phyloP scores from a whole-genome alignment of 2,888 invertebrate genomes.

The Eupithecia inturbata region DNA sequence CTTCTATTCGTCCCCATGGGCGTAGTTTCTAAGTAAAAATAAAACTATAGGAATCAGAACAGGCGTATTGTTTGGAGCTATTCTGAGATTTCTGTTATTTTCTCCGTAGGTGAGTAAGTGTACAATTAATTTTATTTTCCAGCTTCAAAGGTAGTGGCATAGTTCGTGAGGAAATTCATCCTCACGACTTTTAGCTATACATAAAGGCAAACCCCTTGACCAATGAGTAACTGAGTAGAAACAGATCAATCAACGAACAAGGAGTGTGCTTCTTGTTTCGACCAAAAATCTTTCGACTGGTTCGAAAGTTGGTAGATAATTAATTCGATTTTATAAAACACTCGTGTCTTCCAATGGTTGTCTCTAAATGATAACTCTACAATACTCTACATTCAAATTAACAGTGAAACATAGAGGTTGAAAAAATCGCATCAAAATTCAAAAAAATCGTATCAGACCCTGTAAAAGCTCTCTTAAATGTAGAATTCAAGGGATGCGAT shows the following conservation, averaged over 20 bases:
- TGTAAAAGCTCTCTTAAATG: not conserved
- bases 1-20: not conserved
- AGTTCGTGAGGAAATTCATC: not conserved
- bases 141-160: not conserved
- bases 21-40: not conserved
- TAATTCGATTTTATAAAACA: too few relatives aligned
- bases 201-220: not conserved
- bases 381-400: not conserved
- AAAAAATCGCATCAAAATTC: not conserved
- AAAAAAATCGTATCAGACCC: not conserved
- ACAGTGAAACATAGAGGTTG: not conserved
- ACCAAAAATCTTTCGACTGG: not conserved
- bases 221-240: not conserved
- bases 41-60: not conserved
- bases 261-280: not conserved
- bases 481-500: conserved; percentile 17
- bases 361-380: too few relatives aligned
- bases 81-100: not conserved
- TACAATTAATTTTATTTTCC: not conserved
- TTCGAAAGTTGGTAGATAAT: not conserved
- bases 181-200: not conserved
- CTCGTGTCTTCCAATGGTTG: too few relatives aligned
- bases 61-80: not conserved
- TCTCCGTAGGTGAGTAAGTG: not conserved
- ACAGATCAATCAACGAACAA: not conserved